Evolutionary conservation across 2,888 invertebrate genomes (phyloP), one percentile per base, ranked within the genome.

Genomic region (Agonopterix alstromeriana): DNA sequence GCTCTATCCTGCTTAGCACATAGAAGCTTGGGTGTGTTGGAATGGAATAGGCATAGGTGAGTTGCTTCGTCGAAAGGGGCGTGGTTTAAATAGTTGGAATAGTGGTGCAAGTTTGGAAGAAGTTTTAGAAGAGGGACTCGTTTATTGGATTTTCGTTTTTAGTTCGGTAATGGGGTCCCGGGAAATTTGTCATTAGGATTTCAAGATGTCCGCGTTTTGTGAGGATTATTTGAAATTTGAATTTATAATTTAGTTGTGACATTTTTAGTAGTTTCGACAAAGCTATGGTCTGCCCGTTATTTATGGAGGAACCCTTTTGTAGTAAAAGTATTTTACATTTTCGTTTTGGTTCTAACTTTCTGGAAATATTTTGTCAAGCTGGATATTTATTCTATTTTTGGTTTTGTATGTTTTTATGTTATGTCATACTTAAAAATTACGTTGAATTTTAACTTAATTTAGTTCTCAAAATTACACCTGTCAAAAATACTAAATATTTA

Each of bases 51-150:
- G 2, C 58, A 56, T 65, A 75, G 40, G 36, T 54, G 45, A 63
- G 56, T 56, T 27, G 56, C 54, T 74, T 52, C 70, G 59, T 57
- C 53, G 53, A 49, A 58, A 57, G 58, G 66, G 78, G 84, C 83
- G 87, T 73, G 78, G 68, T 67, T 64, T 67, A 65, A 73, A 82
- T 85, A 85, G 83, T 85, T 82, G 61, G 69, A 68, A 77, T 83
- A 84, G 82, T 81, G 75, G 74, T 75, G 69, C 68, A 81, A 86
- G 78, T 86, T 87, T 75, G 68, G 75, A 85, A 86, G 86, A 87
- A 87, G 81, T 87, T 86, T 27, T 77, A 63, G 72, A 82, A 84
- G 81, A 78, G 85, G 77, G 81, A 70, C 68, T 73, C 64, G 83
- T 86, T n/a, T 86, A 86, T 84, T 83, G 81, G 78, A 83, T 86